Percentiles rank a stretch among this genome's conserved stretches.
Conservation (phyloP, 2,888 invertebrate genomes). For the Incurvaria masculella region DNA sequence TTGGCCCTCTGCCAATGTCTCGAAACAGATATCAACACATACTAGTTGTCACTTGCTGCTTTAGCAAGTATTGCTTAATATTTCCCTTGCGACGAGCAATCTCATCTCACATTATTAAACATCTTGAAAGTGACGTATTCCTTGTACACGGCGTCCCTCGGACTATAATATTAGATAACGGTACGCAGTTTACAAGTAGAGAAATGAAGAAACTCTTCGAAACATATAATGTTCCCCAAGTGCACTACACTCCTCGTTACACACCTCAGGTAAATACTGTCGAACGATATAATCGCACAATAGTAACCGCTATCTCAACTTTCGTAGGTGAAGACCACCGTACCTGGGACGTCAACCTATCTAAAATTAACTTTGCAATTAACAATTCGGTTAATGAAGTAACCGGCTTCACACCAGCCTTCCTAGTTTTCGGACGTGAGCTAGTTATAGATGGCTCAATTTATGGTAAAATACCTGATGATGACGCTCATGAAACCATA, state of each 20-base stretch:
- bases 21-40: constrained; percentile 6
- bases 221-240: constrained; percentile 18
- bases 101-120: not conserved
- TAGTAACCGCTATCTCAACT: not conserved
- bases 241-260: constrained; percentile 13
- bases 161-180: constrained; percentile 19
- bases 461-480: constrained; percentile 6
- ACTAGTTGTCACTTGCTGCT: constrained; percentile 17
- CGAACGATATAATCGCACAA: constrained; percentile 17
- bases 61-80: constrained; percentile 15
- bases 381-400: constrained; percentile 17
- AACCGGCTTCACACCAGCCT: constrained; percentile 15
- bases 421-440: constrained; percentile 15
- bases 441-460: constrained; percentile 13
- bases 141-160: constrained; percentile 20
- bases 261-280: constrained; percentile 13
- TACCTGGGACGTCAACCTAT: constrained; percentile 16
- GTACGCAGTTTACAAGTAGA: constrained; percentile 17
- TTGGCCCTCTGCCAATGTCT: not conserved
- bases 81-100: constrained; percentile 15
- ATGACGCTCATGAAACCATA: constrained; percentile 10
- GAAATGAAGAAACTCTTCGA: constrained; percentile 6
- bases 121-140: constrained; percentile 18
- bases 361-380: constrained; percentile 16
- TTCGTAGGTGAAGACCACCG: constrained; percentile 5